phyloP scores from a whole-genome alignment of 2,888 invertebrate genomes.

The Pristionchus arcanus region DNA sequence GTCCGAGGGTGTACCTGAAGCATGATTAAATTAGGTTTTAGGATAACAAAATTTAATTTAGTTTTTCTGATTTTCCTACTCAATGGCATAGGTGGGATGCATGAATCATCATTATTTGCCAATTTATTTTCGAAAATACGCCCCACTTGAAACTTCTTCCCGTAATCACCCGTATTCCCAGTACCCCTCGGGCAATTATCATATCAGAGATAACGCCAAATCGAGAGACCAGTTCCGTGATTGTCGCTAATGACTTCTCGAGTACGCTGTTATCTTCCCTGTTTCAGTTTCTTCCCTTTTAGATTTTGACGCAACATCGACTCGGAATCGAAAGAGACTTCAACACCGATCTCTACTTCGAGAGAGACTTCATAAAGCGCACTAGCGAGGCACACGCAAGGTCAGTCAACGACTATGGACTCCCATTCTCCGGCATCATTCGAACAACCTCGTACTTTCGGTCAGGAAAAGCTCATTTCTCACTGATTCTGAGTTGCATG shows the following conservation, averaged over 20 bases:
- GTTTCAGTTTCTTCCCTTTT: background rate
- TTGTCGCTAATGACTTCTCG: background rate
- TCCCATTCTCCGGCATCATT: background rate
- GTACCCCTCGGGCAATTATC: background rate
- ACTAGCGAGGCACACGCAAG: background rate
- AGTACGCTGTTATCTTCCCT: background rate
- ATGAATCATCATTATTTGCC: background rate
- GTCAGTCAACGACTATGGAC: background rate
- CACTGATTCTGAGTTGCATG: too few species aligned
- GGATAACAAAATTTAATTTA: too few species aligned
- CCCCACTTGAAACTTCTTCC: background rate
- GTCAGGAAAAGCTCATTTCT: background rate
- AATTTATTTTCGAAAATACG: background rate
- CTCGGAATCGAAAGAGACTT: background rate
- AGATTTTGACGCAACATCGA: background rate
- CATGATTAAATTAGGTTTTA: background rate
- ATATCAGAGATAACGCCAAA: too few species aligned
- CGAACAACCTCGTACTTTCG: background rate
- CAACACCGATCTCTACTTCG: background rate
- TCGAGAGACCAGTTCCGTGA: background rate
- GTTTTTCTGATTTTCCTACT: too few species aligned
- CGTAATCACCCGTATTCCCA: background rate
- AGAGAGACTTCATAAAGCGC: background rate
- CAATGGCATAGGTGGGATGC: too few species aligned
- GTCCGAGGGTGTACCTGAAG: constrained; percentile 72